These are phyloP conservation scores for Aegypius monachus DNA, from an alignment of 2,113 vertebrate genomes.

Conservation along the genomic window DNA sequence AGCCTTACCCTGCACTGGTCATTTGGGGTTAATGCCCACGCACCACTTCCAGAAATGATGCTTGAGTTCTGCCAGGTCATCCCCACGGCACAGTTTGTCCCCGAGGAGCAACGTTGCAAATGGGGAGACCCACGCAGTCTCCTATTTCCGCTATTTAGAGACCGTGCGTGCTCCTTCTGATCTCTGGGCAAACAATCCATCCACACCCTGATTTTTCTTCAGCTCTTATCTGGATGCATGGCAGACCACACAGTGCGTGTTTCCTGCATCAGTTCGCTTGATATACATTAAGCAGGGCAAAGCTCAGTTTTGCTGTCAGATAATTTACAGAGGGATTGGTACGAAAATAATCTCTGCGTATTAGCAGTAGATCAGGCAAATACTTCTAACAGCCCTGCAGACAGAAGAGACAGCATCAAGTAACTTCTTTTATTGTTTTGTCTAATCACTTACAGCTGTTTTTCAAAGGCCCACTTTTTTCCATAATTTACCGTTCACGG, in stretches of 20 bases:
- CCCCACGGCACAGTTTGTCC: not conserved
- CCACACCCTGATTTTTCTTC: not conserved
- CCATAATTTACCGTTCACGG: not conserved
- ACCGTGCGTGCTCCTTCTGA: rapidly evolving
- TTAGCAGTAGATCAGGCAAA: not conserved
- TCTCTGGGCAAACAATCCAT: not conserved
- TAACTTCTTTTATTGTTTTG: not conserved
- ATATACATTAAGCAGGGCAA: not conserved
- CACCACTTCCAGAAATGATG: not conserved
- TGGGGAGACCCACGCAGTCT: not conserved
- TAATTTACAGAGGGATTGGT: not conserved
- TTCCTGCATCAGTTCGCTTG: not conserved
- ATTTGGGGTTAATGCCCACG: not conserved
- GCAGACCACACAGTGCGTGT: not conserved
- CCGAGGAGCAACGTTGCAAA: not conserved
- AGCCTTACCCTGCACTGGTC: too few relatives aligned
- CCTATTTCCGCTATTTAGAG: not conserved
- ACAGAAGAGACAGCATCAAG: not conserved
- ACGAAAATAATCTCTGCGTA: not conserved
- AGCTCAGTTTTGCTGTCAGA: not conserved
- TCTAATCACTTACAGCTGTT: not conserved
- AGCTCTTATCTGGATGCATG: not conserved
- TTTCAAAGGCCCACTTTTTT: not conserved
- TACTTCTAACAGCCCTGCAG: not conserved
- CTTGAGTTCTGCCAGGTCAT: not conserved